These are phyloP conservation scores for Chloromyia formosa DNA, from an alignment of 2,888 invertebrate genomes.

Conservation along the genomic window DNA sequence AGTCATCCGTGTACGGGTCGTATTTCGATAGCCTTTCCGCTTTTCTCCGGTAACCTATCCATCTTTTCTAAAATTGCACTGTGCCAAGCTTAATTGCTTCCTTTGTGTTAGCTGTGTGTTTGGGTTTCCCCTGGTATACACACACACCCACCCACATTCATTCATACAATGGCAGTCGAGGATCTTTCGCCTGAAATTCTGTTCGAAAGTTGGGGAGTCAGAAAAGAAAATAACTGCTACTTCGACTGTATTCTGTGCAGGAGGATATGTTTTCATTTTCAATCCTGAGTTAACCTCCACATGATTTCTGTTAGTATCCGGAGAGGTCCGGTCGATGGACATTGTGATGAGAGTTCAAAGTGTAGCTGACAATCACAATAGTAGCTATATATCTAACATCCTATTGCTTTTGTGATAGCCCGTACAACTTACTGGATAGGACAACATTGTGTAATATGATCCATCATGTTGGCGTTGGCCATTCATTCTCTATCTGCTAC, in stretches of 20 bases:
- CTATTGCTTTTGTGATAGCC: no score
- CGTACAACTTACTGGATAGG: neutral
- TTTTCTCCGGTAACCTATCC: slow-evolving; percentile 4
- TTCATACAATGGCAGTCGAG: no score
- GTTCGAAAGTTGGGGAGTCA: neutral
- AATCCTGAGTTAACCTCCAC: neutral
- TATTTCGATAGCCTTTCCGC: neutral
- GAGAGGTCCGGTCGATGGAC: neutral
- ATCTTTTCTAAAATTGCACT: slow-evolving; percentile 22
- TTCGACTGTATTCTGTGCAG: no score
- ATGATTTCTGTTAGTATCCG: neutral
- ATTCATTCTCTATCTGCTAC: no score
- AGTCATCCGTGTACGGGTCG: no score
- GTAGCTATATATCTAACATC: neutral
- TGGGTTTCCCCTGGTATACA: no score
- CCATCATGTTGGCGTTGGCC: no score
- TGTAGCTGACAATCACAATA: neutral
- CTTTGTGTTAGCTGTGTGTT: slow-evolving; percentile 32
- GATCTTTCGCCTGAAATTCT: slow-evolving; percentile 13
- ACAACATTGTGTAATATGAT: slow-evolving; percentile 1
- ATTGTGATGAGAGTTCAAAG: slow-evolving; percentile 4
- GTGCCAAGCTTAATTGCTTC: slow-evolving; percentile 34
- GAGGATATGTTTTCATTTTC: slow-evolving; percentile 2
- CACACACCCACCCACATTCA: no score
- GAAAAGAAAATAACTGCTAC: neutral